Evolutionary conservation across 2,113 vertebrate genomes (phyloP).

Genomic region (Hemibates koningsi): DNA sequence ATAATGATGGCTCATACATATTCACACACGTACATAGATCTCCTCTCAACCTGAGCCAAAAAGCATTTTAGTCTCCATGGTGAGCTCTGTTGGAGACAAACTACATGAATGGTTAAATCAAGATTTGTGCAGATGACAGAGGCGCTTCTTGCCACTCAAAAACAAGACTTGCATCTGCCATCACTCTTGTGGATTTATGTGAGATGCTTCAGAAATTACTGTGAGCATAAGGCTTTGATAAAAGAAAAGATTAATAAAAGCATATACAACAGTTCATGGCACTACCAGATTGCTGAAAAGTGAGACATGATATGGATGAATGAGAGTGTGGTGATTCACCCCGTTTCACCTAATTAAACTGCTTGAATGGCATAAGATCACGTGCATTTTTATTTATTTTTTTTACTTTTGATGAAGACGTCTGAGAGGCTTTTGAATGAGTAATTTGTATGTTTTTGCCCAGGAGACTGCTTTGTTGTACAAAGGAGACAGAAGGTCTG

Average conservation of each 20-base stretch:
- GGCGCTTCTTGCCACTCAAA: conserved; percentile 17
- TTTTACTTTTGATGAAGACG: not conserved
- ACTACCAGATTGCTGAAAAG: not conserved
- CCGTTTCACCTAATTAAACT: conserved; percentile 7
- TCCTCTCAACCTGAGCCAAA: conserved; percentile 48
- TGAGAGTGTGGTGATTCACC: not conserved
- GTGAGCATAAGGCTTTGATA: conserved; percentile 22
- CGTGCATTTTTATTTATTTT: not conserved
- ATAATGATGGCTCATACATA: conserved; percentile 47
- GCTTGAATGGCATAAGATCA: conserved; percentile 8
- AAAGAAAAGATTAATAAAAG: not conserved
- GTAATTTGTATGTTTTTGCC: not conserved
- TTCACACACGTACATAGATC: conserved; percentile 16
- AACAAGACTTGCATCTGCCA: not conserved
- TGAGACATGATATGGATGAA: conserved; percentile 13
- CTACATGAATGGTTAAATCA: conserved; percentile 4
- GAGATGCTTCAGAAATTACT: not conserved
- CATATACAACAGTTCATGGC: not conserved
- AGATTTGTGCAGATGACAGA: not conserved
- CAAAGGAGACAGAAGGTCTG: not conserved
- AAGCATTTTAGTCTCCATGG: conserved; percentile 66
- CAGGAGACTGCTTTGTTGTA: not conserved
- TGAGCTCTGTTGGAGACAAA: conserved; percentile 44
- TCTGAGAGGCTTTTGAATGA: not conserved
- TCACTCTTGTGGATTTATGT: not conserved